These are phyloP conservation scores for Paedocypris sp. DNA, from an alignment of 2,113 vertebrate species.

Conservation along the genomic window DNA sequence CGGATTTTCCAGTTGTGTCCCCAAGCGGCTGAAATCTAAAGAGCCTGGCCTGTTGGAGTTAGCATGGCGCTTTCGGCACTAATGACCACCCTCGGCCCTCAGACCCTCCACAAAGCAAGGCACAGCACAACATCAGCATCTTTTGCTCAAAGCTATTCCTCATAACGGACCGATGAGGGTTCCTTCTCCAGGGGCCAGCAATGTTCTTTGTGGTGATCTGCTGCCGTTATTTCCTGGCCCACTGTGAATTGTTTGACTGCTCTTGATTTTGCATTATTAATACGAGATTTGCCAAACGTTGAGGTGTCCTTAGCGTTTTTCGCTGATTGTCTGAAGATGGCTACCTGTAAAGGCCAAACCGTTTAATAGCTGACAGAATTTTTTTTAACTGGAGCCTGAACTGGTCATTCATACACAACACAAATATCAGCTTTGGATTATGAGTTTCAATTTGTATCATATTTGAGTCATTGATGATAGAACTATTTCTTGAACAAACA, in stretches of 20 bases:
- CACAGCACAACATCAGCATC: conserved; percentile 23
- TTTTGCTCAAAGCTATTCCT: conserved; percentile 15
- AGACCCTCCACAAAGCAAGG: conserved; percentile 20
- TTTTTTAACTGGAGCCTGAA: too few relatives aligned
- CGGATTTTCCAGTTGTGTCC: conserved; percentile 38
- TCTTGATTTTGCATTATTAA: conserved; percentile 32
- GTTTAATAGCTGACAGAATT: too few relatives aligned
- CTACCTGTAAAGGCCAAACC: too few relatives aligned
- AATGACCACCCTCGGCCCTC: conserved; percentile 21
- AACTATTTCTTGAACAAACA: too few relatives aligned
- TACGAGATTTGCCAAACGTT: conserved; percentile 26
- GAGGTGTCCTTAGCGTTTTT: neutral
- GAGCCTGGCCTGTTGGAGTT: conserved; percentile 18
- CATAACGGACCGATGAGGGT: neutral
- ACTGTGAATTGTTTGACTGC: conserved; percentile 8
- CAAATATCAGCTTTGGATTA: too few relatives aligned
- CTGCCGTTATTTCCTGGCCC: conserved; percentile 4
- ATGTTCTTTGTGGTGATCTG: neutral
- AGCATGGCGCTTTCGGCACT: conserved; percentile 16
- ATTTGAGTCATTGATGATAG: too few relatives aligned
- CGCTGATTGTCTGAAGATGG: neutral
- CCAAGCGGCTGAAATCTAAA: conserved; percentile 8
- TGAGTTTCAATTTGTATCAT: too few relatives aligned
- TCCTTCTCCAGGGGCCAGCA: conserved; percentile 4
- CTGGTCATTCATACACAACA: too few relatives aligned